Conservation (phyloP, 2,888 invertebrate genomes). For the Lacanobia oleracea region DNA sequence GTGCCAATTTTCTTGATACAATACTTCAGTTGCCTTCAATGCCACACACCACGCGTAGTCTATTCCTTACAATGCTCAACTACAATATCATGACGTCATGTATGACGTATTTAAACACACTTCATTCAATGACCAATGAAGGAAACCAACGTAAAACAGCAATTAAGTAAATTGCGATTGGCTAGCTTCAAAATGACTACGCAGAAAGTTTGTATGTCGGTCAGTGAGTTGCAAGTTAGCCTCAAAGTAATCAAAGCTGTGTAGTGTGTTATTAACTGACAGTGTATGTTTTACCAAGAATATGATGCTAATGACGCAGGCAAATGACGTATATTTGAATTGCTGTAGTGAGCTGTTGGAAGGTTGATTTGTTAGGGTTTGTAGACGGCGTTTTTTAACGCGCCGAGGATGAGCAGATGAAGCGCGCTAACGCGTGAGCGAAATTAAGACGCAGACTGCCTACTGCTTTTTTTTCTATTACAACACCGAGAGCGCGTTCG, state of each 20-base stretch:
- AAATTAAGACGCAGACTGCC: too few relatives aligned
- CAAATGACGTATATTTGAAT: not conserved
- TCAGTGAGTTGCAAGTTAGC: conserved; percentile 52
- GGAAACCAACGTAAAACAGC: conserved; percentile 17
- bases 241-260: conserved; percentile 41
- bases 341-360: not conserved
- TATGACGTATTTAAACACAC: conserved; percentile 29
- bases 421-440: too few relatives aligned
- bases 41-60: not conserved
- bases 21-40: not conserved
- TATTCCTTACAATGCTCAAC: not conserved
- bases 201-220: conserved; percentile 34
- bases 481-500: too few relatives aligned
- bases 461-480: too few relatives aligned
- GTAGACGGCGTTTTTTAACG: too few relatives aligned
- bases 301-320: not conserved
- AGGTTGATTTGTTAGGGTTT: not conserved
- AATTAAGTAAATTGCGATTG: conserved; percentile 44
- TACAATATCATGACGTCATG: conserved; percentile 19
- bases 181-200: conserved; percentile 30
- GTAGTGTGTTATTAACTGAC: conserved; percentile 19
- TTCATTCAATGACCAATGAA: conserved; percentile 21
- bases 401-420: too few relatives aligned
- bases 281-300: conserved; percentile 36
- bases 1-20: not conserved